Conservation (phyloP, 2,797 vertebrate species). For the Remorina albescens region DNA sequence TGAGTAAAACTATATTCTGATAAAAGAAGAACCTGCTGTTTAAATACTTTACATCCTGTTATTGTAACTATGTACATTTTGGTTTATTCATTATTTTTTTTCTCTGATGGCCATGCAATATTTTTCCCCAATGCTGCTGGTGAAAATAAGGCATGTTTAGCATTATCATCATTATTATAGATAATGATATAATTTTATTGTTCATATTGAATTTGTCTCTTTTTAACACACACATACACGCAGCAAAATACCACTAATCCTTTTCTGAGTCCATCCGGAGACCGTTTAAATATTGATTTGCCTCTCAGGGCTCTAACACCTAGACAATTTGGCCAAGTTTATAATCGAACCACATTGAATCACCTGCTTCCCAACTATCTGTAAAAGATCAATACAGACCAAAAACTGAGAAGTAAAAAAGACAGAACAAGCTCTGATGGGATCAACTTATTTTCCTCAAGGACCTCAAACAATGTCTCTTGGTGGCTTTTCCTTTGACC, state of each 20-base stretch:
- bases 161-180: conserved; percentile 1
- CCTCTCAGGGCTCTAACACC: conserved; percentile 22
- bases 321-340: conserved; percentile 29
- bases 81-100: neutral
- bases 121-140: neutral
- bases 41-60: neutral
- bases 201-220: neutral
- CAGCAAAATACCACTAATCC: neutral
- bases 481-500: neutral
- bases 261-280: neutral
- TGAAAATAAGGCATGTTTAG: neutral
- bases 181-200: neutral
- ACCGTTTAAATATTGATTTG: conserved; percentile 63
- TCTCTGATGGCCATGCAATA: neutral
- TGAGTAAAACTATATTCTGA: neutral
- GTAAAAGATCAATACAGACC: conserved; percentile 39
- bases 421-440: neutral
- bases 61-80: neutral
- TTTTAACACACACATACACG: neutral
- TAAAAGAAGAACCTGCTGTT: neutral
- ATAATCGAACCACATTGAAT: conserved; percentile 53
- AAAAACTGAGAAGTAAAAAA: conserved; percentile 24
- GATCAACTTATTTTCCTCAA: neutral
- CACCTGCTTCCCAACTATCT: conserved; percentile 37
- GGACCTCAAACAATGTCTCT: conserved; percentile 41